Conservation (phyloP, 2,113 vertebrate species). For the Coreoperca whiteheadi region DNA sequence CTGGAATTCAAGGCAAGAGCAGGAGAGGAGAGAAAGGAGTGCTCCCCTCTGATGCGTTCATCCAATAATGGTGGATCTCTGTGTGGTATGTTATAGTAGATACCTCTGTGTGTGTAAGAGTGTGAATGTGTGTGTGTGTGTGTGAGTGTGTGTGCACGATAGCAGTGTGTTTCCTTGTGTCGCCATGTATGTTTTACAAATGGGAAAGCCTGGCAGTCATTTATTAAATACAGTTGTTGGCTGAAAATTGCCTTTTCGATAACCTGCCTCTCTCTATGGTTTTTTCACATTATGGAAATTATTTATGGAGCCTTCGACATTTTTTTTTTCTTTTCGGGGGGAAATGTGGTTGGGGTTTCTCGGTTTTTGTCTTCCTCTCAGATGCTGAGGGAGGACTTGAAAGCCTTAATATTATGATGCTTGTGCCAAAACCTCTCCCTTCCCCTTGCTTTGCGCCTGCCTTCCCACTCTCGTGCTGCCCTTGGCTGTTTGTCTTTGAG, state of each 20-base stretch:
- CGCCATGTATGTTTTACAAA: conserved; percentile 12
- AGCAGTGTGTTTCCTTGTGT: conserved; percentile 1
- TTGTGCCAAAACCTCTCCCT: conserved; percentile 66
- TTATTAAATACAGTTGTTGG: conserved; percentile 80
- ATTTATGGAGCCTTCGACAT: conserved; percentile 21
- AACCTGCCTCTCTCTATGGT: conserved; percentile 72
- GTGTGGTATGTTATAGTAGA: conserved; percentile 29
- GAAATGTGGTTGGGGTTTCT: conserved; percentile 35
- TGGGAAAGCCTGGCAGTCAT: conserved; percentile 67
- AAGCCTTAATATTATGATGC: conserved; percentile 47
- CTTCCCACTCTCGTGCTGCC: conserved; percentile 32
- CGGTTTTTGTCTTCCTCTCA: conserved; percentile 38
- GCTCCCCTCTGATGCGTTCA: conserved; percentile 59
- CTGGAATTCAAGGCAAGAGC: conserved; percentile 55
- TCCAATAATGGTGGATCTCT: conserved; percentile 72
- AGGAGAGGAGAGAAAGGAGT: conserved; percentile 38
- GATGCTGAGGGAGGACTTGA: conserved; percentile 54
- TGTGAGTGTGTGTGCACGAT: not conserved
- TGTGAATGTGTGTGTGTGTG: conserved; percentile 15
- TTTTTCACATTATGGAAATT: conserved; percentile 84
- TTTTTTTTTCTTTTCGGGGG: conserved; percentile 12
- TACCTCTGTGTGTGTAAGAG: conserved; percentile 23
- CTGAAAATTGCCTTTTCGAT: conserved; percentile 74
- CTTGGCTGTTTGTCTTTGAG: conserved; percentile 56
- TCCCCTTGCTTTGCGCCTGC: conserved; percentile 31